Base-by-base conservation (phyloP, 1,140 invertebrate species). In the Neodiprion lecontei region DNA sequence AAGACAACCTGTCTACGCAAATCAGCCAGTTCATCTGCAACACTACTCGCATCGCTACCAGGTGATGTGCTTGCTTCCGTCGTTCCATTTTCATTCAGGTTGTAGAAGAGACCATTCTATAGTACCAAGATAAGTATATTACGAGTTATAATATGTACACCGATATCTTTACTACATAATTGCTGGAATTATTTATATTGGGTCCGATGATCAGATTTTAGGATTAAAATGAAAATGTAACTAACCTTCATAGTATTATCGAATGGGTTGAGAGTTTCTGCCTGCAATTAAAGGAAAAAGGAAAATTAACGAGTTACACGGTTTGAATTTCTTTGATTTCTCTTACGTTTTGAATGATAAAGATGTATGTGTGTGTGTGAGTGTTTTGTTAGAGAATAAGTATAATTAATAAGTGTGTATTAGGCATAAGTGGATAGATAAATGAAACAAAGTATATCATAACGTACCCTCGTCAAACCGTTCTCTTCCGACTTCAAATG, bases 251-350 rank as follows among this genome's bases (percentile, higher is more conserved):
- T 88, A 85, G 90, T 88, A 89, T 89, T 91, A 83, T 94, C 93
- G 90, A 95, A 95, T 90, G 95, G 94, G 92, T 95, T 95, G 90
- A 95, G 92, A 92, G 94, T 94, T 91, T 95, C 94, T 82, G 93
- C 92, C 93, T 94, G 87, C 12, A 88, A 88, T 77, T 71, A 50
- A 73, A 72, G 76, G 21, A 70, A 17, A 72, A 75, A 77, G 65
- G 75, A 28, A 72, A 61, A 71, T 61, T 67, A 47, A 74, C 76
- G 72, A 70, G 74, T 72, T 66, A 53, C n/a, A 70, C 71, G 69
- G 14, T 48, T 17, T 67, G 9, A 21, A 47, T 72, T 69, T n/a
- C 7, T 11, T 21, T 40, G 28, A 1, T 40, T 40, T 40, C 28
- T 40, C 5, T 40, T 40, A 40, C 5, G 28, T 40, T 40, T 48